Evolutionary conservation across 2,797 vertebrate species (phyloP), one percentile per base, ranked within the genome.

Genomic region (Gambusia yucatana): DNA sequence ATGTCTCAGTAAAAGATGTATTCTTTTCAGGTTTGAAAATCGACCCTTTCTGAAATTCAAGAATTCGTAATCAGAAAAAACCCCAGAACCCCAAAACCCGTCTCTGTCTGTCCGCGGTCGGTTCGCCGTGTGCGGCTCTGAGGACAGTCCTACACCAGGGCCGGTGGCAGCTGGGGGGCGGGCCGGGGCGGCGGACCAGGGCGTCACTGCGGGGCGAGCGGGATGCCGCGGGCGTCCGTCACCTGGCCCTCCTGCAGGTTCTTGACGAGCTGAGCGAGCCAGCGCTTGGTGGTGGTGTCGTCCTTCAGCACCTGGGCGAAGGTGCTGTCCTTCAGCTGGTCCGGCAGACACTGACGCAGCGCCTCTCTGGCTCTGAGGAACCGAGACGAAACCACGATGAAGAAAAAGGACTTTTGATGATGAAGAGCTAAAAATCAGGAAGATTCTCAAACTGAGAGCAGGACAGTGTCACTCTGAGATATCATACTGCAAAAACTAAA

Each of bases 221-320:
- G 98, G 86, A 99, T 99, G 83, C 98, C 97, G 70, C 98, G 91
- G 17, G 98, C 97, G 76, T 99, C 98, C 10, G 98, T 99, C 85
- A 99, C 98, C 90, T 98, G 98, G 83, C 98, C 97, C 90, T 99
- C 98, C 88, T 99, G 98, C 86, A 99, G 97, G 95, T 99, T 99
- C 93, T 99, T 99, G 77, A 99, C 98, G 28, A 99, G 95, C 95
- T 99, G 98, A 82, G 97, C 97, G 85, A 99, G 97, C 98, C 98
- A 99, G 92, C 98, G 98, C 92, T 99, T 99, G 25, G 98, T 99
- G 95, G 98, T 99, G 89, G 98, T 98, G 95, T 99, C 98, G 22
- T 99, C 98, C 93, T 99, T 99, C 94, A 99, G 96, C 90, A 99
- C 98, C 94, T 99, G 98, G 90, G 97, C 97, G 0, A 99, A 99